Conservation (phyloP, 2,113 vertebrate genomes). For the Callipepla squamata region DNA sequence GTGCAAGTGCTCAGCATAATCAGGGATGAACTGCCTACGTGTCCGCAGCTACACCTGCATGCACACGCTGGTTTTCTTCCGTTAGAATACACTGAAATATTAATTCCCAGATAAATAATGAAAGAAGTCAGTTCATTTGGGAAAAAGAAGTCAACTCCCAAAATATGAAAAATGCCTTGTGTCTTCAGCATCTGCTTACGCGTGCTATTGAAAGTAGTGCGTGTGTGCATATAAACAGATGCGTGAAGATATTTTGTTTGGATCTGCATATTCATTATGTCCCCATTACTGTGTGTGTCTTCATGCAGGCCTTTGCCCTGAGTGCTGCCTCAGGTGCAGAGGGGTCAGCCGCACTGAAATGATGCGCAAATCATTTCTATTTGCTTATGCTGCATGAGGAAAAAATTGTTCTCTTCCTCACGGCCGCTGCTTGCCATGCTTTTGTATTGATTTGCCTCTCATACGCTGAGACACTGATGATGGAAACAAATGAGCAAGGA, state of each 20-base stretch:
- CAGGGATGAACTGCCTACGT: accelerated
- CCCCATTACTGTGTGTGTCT: neutral
- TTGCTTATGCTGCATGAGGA: neutral
- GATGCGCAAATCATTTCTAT: neutral
- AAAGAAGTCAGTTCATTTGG: neutral
- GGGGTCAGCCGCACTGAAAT: neutral
- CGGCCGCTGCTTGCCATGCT: neutral
- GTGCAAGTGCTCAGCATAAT: neutral
- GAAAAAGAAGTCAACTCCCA: neutral
- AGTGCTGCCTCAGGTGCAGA: neutral
- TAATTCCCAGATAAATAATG: neutral
- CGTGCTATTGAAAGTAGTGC: neutral
- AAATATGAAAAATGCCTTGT: neutral
- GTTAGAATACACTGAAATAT: neutral
- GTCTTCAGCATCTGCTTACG: neutral
- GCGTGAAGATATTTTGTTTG: neutral
- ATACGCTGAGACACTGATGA: accelerated
- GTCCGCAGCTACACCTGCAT: neutral
- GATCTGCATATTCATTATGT: neutral
- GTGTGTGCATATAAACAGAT: neutral
- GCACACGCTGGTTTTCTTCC: accelerated
- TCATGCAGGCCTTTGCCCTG: neutral
- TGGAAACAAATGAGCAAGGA: neutral
- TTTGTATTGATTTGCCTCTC: neutral
- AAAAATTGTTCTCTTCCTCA: accelerated